A percentile compares a stretch with the other conserved stretches of the same genome.
phyloP scores from a whole-genome alignment of 2,888 invertebrate genomes.

The Noctua janthina region DNA sequence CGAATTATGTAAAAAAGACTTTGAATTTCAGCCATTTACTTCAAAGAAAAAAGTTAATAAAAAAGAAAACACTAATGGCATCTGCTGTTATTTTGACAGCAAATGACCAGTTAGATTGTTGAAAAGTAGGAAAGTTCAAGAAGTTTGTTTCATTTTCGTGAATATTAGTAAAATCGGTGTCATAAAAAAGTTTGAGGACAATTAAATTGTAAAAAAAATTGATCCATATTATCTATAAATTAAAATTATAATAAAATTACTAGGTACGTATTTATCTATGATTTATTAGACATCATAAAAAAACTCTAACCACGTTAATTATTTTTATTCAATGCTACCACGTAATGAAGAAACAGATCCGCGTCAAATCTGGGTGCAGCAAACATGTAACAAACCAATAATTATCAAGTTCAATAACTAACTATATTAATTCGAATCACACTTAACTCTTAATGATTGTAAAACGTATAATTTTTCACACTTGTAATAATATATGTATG shows the following conservation, averaged over 20 bases:
- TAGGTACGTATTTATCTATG: neutral
- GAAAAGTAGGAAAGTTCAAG: slow-evolving; percentile 7
- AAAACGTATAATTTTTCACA: slow-evolving; percentile 66
- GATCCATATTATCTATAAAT: neutral
- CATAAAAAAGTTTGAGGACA: neutral
- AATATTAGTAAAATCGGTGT: neutral
- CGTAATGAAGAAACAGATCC: slow-evolving; percentile 30
- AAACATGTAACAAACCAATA: slow-evolving; percentile 26
- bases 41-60: neutral
- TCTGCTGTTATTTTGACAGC: neutral
- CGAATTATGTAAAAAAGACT: neutral
- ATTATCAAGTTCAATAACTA: slow-evolving; percentile 55
- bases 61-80: slow-evolving; percentile 27
- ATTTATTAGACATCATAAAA: slow-evolving; percentile 20
- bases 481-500: slow-evolving; percentile 47
- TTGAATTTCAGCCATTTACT: neutral
- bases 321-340: slow-evolving; percentile 19
- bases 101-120: slow-evolving; percentile 11
- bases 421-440: slow-evolving; percentile 46
- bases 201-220: neutral
- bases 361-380: slow-evolving; percentile 37
- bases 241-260: neutral
- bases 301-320: slow-evolving; percentile 8
- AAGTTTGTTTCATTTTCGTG: slow-evolving; percentile 8
- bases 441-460: slow-evolving; percentile 39